Base-by-base conservation (phyloP, 2,113 vertebrate species). In the Pelodiscus sinensis region DNA sequence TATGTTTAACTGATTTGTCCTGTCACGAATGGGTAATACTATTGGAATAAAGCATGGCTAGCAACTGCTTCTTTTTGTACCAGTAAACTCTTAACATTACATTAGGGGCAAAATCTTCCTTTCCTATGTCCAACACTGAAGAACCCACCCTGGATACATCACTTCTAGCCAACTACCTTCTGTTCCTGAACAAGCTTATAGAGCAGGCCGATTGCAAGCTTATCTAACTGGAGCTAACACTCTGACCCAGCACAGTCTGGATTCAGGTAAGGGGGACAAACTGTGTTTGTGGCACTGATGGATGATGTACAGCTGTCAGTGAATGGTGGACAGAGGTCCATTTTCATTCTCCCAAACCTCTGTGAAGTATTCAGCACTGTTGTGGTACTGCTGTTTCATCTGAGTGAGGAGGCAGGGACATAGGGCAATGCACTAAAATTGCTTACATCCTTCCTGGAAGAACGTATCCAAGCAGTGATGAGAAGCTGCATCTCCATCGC, bases 311-410 rank as follows among this genome's bases (percentile, higher is more conserved):
- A 27, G 60, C 60, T 62, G 60, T 29, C 27, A 62, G 6, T 62
- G 60, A 14, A 16, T 62, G 60, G 60, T 62, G 13, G 29, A 8
- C 27, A 62, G 60, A 62, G 27, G 27, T 62, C 60, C 60, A 62
- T 62, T 62, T 29, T 62, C 27, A 29, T 62, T 24, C 5, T 62
- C 60, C 25, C 5, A 6, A 13, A 27, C 10, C 0, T 0, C 9
- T 29, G 44, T 9, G 25, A 24, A 58, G 57, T 3, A 1, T 0
- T 0, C 0, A 60, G 12, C 24, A 29, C 27, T 27, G 58, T 62
- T 62, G 60, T 54, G 44, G 38, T 51, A 11, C 14, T 5, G 2
- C 2, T 35, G 31, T 15, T 2, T 1, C 1, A 1, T 62, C 22
- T 51, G 55, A 54, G 79, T 8, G 0, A 16, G 50, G 19, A 35